Evolutionary conservation across 2,797 vertebrate genomes (phyloP).

Genomic region (Poliocrania exsul): DNA sequence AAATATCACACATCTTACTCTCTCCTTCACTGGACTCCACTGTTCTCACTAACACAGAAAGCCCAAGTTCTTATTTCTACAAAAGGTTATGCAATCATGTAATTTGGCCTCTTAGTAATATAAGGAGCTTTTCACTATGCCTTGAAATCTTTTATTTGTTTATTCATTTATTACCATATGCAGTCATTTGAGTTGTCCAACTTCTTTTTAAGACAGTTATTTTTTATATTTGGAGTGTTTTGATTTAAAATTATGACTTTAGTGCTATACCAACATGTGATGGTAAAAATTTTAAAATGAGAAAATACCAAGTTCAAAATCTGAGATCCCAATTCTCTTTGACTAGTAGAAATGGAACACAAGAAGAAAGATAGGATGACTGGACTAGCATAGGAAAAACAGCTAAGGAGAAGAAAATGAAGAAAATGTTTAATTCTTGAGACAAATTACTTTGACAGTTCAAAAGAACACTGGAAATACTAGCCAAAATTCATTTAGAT

Average conservation of each 20-base stretch:
- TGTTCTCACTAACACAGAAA: background rate
- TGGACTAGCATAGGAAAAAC: background rate
- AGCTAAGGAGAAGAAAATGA: background rate
- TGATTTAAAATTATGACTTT: background rate
- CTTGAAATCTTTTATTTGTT: background rate
- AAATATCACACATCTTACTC: background rate
- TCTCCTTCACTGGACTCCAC: background rate
- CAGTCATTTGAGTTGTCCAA: background rate
- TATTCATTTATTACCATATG: background rate
- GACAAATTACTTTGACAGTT: background rate
- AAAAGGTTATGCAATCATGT: background rate
- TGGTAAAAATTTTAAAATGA: background rate
- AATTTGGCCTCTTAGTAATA: background rate
- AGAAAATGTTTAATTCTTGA: background rate
- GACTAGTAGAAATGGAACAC: background rate
- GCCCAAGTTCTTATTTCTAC: background rate
- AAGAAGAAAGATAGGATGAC: background rate
- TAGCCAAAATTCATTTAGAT: background rate
- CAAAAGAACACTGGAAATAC: background rate
- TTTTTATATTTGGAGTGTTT: background rate
- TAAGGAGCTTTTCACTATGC: fast-evolving
- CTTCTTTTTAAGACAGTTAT: background rate
- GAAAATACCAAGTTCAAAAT: background rate
- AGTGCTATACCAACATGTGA: background rate
- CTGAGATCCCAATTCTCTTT: background rate